Conservation (phyloP, 1,140 invertebrate species). For the Alviniconcha marisindica region DNA sequence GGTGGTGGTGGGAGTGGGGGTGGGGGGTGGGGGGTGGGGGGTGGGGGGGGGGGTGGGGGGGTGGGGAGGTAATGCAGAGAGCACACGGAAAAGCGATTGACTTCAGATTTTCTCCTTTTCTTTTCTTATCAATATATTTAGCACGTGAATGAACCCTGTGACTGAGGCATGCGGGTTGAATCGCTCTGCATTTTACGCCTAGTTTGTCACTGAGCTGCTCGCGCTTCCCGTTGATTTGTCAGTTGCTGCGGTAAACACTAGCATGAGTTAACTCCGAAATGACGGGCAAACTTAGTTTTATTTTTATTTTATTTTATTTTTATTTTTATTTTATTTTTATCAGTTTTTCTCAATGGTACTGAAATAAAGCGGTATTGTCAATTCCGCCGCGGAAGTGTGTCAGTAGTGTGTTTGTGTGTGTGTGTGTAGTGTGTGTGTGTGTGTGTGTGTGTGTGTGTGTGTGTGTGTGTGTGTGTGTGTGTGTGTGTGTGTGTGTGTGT, state of each 20-base stretch:
- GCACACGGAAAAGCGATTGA: background rate
- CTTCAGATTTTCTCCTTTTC: background rate
- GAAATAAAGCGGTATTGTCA: background rate
- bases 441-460: constrained; percentile 9
- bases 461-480: constrained; percentile 10
- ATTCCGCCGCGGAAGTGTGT: background rate
- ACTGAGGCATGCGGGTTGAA: background rate
- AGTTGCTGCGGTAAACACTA: no score
- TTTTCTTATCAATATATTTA: background rate
- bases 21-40: background rate
- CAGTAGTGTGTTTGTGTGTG: no score
- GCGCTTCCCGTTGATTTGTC: background rate
- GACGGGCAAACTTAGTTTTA: background rate
- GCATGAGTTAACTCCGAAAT: background rate
- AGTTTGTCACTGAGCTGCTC: background rate
- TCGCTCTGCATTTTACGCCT: background rate
- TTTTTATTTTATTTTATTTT: constrained; percentile 1
- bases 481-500: constrained; percentile 16
- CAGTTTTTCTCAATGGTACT: background rate
- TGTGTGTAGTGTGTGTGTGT: no score
- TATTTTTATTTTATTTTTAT: constrained; percentile 9
- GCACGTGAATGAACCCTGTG: constrained; percentile 20
- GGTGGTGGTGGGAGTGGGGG: background rate
- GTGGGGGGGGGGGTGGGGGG: background rate
- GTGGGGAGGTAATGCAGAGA: background rate